Evolutionary conservation across 2,797 vertebrate genomes (phyloP).

Genomic region (Falco novaeseelandiae): DNA sequence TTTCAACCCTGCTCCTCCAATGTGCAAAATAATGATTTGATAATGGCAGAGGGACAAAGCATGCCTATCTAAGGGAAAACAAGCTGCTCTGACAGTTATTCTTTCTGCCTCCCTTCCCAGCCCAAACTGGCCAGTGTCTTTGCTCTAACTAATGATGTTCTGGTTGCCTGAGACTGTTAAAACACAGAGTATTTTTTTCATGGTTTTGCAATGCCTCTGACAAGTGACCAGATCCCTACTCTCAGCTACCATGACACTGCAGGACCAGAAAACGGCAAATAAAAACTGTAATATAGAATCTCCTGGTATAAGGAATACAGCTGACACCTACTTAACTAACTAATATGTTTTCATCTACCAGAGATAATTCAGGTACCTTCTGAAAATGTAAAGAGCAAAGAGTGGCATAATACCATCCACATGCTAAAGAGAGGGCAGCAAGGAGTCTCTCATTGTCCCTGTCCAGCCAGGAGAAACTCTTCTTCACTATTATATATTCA

Average conservation of each 20-base stretch:
- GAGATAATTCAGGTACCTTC: background rate
- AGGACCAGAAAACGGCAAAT: background rate
- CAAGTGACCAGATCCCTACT: background rate
- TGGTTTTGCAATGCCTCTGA: background rate
- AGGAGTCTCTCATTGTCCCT: background rate
- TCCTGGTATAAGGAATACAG: background rate
- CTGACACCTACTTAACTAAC: background rate
- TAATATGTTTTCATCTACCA: background rate
- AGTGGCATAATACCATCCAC: background rate
- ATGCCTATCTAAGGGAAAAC: background rate
- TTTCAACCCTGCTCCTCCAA: background rate
- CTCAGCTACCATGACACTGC: background rate
- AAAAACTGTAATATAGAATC: background rate
- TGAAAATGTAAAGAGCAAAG: background rate
- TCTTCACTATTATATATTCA: background rate
- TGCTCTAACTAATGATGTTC: background rate
- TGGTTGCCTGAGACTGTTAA: background rate
- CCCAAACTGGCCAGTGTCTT: background rate
- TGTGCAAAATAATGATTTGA: background rate
- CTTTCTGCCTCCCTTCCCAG: background rate
- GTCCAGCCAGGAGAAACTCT: background rate
- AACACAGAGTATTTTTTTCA: background rate
- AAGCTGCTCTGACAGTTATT: background rate
- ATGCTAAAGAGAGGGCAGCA: background rate
- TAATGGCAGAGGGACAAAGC: background rate